Conservation (phyloP, 1,140 invertebrate species). For the Drosophila ironensis region DNA sequence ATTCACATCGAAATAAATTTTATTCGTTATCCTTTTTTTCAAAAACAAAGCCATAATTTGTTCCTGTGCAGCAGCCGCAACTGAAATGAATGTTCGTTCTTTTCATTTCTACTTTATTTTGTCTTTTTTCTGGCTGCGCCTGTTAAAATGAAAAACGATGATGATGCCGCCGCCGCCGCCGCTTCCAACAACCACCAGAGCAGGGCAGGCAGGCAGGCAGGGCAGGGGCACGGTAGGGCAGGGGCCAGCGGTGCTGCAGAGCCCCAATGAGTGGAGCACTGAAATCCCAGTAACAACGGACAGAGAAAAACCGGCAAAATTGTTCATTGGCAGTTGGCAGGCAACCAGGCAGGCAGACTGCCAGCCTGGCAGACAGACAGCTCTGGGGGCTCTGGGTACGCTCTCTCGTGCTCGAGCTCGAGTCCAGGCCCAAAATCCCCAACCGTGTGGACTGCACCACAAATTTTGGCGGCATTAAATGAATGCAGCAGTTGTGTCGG, state of each 20-base stretch:
- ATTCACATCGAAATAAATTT: not conserved
- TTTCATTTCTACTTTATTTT: slow-evolving; percentile 38
- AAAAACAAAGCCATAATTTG: not conserved
- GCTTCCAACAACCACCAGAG: slow-evolving; percentile 27
- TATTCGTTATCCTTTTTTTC: not conserved
- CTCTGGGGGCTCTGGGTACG: slow-evolving; percentile 35
- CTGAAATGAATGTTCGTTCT: slow-evolving; percentile 27
- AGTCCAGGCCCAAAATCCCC: slow-evolving; percentile 24
- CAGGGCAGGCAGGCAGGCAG: not conserved
- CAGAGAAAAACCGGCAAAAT: slow-evolving; percentile 52
- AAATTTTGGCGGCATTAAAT: slow-evolving; percentile 28
- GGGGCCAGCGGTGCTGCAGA: slow-evolving; percentile 11
- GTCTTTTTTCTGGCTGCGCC: slow-evolving; percentile 46
- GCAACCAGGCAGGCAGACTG: slow-evolving; percentile 15
- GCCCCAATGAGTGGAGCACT: slow-evolving; percentile 39
- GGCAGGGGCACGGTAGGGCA: too few relatives aligned
- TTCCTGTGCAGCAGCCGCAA: slow-evolving; percentile 11
- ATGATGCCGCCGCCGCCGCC: slow-evolving; percentile 45
- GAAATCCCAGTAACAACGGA: slow-evolving; percentile 47
- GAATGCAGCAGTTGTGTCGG: slow-evolving; percentile 31
- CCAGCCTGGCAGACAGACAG: slow-evolving; percentile 13
- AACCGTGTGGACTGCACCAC: slow-evolving; percentile 10
- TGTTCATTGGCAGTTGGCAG: slow-evolving; percentile 43
- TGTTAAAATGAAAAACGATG: slow-evolving; percentile 66
- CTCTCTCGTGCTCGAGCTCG: slow-evolving; percentile 10